Evolutionary conservation across 2,797 vertebrate genomes (phyloP).

Genomic region (Pangasius mekongensis): DNA sequence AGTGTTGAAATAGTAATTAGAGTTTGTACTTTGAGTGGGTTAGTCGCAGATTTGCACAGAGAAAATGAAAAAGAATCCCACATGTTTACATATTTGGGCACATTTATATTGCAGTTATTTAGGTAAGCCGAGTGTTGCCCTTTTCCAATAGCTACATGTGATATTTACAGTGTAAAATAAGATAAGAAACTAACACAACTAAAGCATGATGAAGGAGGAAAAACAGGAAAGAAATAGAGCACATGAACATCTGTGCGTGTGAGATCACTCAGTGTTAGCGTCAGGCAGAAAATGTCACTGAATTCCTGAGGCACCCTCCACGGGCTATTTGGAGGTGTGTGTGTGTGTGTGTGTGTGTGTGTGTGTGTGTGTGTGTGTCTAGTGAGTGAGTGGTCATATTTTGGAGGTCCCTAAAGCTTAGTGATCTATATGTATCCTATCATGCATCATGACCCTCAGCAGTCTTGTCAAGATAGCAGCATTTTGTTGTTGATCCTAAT

Average conservation of each 20-base stretch:
- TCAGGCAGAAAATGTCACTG: conserved; percentile 12
- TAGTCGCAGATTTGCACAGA: conserved; percentile 40
- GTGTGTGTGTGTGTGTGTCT: too few relatives aligned
- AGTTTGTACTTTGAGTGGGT: conserved; percentile 29
- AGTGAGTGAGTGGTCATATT: not conserved
- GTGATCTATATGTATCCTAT: not conserved
- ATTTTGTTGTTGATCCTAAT: not conserved
- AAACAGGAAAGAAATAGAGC: not conserved
- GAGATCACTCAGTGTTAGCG: not conserved
- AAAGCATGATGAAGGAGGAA: not conserved
- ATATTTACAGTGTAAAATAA: conserved; percentile 12
- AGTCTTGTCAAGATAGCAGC: not conserved
- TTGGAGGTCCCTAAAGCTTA: not conserved
- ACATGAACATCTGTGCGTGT: conserved; percentile 46
- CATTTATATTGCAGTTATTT: conserved; percentile 29
- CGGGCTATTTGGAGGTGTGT: conserved; percentile 3
- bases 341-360: not conserved
- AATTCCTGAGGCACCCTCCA: not conserved
- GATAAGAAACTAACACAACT: not conserved
- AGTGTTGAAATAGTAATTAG: conserved; percentile 53
- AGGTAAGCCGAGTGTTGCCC: not conserved
- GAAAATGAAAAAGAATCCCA: conserved; percentile 43
- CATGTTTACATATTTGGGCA: conserved; percentile 12
- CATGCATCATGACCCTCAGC: not conserved
- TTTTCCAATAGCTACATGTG: not conserved